phyloP scores from a whole-genome alignment of 2,113 vertebrate species.

The Stercorarius parasiticus region DNA sequence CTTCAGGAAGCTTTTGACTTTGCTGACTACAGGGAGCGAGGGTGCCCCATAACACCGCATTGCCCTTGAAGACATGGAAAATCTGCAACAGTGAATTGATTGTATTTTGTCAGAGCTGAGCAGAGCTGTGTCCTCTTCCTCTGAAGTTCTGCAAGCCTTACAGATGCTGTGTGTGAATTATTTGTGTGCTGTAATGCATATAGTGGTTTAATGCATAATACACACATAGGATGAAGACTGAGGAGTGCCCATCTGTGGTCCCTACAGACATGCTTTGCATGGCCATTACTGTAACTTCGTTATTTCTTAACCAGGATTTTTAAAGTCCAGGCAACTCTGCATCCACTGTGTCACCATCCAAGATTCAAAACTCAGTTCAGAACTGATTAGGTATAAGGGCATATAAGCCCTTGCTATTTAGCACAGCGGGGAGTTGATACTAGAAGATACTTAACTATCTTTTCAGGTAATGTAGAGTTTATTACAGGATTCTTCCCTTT shows the following conservation, averaged over 20 bases:
- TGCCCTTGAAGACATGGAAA: not conserved
- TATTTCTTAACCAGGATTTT: not conserved
- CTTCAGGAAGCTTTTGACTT: not conserved
- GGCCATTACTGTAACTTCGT: not conserved
- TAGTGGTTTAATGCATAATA: not conserved
- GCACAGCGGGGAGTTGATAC: rapidly evolving
- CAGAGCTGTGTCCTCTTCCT: not conserved
- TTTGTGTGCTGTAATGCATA: not conserved
- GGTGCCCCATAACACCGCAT: not conserved
- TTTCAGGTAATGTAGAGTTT: not conserved
- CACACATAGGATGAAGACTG: not conserved
- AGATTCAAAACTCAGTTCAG: not conserved
- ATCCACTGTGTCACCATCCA: not conserved
- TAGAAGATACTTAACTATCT: not conserved
- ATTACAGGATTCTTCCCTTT: not conserved
- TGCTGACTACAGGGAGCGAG: not conserved
- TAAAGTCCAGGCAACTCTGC: not conserved
- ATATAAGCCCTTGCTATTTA: not conserved
- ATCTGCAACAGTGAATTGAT: not conserved
- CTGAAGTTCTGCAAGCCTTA: not conserved
- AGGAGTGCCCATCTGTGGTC: not conserved
- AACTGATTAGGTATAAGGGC: not conserved
- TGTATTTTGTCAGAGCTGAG: not conserved
- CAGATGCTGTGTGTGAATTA: not conserved
- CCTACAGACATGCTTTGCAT: not conserved